Evolutionary conservation across 2,888 invertebrate species (phyloP).

Genomic region (Nemotelus nigrinus): DNA sequence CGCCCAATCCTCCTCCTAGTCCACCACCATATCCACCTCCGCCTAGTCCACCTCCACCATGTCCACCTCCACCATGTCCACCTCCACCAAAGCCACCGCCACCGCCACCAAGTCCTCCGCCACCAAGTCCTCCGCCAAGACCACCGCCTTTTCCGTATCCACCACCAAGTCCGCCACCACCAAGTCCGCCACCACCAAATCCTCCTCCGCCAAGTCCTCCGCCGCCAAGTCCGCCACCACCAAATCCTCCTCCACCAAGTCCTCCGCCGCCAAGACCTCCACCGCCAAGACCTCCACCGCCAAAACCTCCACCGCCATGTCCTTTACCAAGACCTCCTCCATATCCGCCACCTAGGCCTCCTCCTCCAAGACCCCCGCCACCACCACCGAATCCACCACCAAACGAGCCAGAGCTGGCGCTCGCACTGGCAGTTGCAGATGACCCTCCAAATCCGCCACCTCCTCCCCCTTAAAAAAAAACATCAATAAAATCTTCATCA

Average conservation of each 20-base stretch:
- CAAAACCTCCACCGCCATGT: not conserved
- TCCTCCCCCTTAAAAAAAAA: conserved; percentile 21
- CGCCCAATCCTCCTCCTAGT: not conserved
- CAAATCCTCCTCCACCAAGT: not conserved
- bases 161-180: not conserved
- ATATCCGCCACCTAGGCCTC: not conserved
- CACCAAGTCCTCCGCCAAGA: not conserved
- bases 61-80: conserved; percentile 22
- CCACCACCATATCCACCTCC: not conserved
- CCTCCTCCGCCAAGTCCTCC: not conserved
- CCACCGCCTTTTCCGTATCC: not conserved
- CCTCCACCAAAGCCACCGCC: conserved; percentile 9
- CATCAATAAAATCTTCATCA: not conserved
- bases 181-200: conserved; percentile 3
- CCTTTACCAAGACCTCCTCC: not conserved
- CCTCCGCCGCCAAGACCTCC: not conserved
- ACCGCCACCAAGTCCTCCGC: not conserved
- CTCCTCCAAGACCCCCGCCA: not conserved
- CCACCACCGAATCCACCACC: conserved; percentile 28
- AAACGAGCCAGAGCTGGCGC: conserved; percentile 12
- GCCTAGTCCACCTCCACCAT: not conserved
- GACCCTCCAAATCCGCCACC: not conserved
- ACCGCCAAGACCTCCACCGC: not conserved
- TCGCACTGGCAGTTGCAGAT: not conserved
- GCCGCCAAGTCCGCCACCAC: conserved; percentile 4